Conservation (phyloP, 2,888 invertebrate genomes). For the Apamea anceps region DNA sequence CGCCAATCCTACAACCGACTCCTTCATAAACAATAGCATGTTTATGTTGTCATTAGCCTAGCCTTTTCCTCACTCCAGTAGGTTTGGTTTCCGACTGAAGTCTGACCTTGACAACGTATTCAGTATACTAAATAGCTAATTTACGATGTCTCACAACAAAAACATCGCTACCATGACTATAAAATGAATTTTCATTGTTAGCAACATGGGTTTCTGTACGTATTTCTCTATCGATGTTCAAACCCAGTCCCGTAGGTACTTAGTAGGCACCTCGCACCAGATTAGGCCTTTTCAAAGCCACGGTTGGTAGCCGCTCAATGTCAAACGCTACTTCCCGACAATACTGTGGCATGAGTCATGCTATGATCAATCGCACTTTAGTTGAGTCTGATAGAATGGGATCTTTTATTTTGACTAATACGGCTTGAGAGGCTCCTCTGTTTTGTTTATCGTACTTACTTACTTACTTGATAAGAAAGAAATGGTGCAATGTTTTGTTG, state of each 20-base stretch:
- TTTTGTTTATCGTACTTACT: conserved; percentile 27
- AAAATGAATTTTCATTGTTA: conserved; percentile 26
- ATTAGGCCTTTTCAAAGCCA: conserved; percentile 65
- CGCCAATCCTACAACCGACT: conserved; percentile 21
- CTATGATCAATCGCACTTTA: conserved; percentile 50
- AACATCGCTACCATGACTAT: neutral
- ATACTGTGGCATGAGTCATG: conserved; percentile 51
- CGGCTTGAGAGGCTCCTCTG: conserved; percentile 18
- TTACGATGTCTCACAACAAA: conserved; percentile 9
- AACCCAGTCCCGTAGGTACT: conserved; percentile 34
- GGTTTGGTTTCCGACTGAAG: conserved; percentile 44
- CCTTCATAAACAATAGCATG: conserved; percentile 38
- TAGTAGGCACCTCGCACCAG: conserved; percentile 50
- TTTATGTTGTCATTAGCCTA: conserved; percentile 35
- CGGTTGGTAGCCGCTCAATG: conserved; percentile 59
- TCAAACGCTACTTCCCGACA: conserved; percentile 62
- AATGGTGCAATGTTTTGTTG: conserved; percentile 27
- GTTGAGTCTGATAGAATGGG: conserved; percentile 36
- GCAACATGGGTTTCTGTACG: conserved; percentile 20
- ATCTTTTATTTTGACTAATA: conserved; percentile 58
- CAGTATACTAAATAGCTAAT: conserved; percentile 18
- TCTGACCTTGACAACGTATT: conserved; percentile 30
- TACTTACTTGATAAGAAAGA: conserved; percentile 38
- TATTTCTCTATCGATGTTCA: conserved; percentile 25
- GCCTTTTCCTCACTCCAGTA: conserved; percentile 54